These are phyloP conservation scores for Aurelia aurita DNA, from an alignment of 30 jellyfish, hydroid and myxozoan species.

Conservation along the genomic window DNA sequence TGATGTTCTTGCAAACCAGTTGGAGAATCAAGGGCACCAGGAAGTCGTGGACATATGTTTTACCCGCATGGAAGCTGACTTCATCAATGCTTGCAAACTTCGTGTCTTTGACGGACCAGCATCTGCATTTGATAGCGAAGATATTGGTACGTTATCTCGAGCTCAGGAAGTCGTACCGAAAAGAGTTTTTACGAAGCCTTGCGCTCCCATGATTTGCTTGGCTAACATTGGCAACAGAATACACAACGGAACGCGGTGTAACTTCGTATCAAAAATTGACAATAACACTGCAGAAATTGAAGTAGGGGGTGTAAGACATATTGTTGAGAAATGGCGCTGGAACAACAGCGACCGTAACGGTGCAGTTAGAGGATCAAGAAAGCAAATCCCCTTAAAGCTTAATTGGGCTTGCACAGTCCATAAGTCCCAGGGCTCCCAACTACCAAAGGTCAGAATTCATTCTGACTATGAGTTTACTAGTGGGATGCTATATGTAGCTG, in stretches of 20 bases:
- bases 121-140: background rate
- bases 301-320: background rate
- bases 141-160: background rate
- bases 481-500: conserved; percentile 13
- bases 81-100: background rate
- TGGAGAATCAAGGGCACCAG: background rate
- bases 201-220: conserved; percentile 10
- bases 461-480: conserved; percentile 8
- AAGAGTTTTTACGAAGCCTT: background rate
- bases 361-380: conserved; percentile 17
- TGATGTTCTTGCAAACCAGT: background rate
- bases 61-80: conserved; percentile 17
- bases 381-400: background rate
- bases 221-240: conserved; percentile 3
- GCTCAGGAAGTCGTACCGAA: background rate
- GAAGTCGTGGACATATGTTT: background rate
- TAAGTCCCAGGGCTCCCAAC: conserved; percentile 5
- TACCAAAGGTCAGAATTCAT: background rate
- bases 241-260: conserved; percentile 16
- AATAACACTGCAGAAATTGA: background rate
- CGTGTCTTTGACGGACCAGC: conserved; percentile 5
- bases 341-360: background rate
- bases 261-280: conserved; percentile 3
- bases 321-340: conserved; percentile 12
- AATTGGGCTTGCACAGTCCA: conserved; percentile 16